Conservation (phyloP, 2,888 invertebrate genomes). For the Ectemnius continuus region DNA sequence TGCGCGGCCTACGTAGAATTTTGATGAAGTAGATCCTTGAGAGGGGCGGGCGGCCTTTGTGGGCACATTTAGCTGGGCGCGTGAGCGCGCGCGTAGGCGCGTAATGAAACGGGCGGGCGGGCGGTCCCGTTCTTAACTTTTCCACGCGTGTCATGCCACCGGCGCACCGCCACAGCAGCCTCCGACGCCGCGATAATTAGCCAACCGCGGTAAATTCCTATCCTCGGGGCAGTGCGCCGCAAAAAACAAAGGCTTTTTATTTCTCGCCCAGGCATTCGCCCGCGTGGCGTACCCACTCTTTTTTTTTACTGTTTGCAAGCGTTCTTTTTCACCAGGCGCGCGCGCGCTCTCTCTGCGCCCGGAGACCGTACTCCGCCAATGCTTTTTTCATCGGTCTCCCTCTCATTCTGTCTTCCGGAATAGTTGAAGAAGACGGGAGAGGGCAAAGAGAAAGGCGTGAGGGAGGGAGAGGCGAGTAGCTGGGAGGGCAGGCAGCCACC, state of each 20-base stretch:
- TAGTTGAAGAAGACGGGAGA: background rate
- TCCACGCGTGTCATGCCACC: background rate
- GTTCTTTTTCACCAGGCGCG: background rate
- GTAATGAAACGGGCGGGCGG: background rate
- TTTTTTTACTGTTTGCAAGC: constrained; percentile 6
- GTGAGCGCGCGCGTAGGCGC: background rate
- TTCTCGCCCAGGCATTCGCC: background rate
- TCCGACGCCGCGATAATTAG: constrained; percentile 7
- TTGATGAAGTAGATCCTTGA: background rate
- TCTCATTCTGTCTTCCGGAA: background rate
- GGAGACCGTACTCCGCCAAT: constrained; percentile 7
- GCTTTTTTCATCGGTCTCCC: constrained; percentile 1
- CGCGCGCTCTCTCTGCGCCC: constrained; percentile 12
- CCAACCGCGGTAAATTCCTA: background rate
- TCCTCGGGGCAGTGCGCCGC: background rate
- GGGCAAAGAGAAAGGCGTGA: background rate
- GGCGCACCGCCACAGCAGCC: background rate
- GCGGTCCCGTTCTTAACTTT: constrained; percentile 5
- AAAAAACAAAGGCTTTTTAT: constrained; percentile 13
- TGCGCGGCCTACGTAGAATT: constrained; percentile 5
- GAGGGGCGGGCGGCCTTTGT: background rate
- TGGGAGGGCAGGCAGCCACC: background rate
- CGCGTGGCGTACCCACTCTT: background rate
- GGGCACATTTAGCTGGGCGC: background rate
- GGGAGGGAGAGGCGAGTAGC: background rate